Conservation (phyloP, 64 coral and sea anemone genomes). For the Trachythela sp. region DNA sequence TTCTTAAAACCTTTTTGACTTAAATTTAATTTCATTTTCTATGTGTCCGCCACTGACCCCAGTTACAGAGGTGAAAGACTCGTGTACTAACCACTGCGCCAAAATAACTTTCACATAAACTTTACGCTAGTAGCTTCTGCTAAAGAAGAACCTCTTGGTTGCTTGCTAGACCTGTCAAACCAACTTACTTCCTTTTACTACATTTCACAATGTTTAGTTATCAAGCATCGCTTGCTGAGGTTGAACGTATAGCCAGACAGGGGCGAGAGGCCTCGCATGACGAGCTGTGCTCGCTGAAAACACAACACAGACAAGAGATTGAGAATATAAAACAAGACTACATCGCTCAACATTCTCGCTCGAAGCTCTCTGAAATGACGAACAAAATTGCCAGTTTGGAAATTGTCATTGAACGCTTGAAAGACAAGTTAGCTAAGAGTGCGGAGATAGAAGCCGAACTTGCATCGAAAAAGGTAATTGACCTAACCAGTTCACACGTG, state of each 20-base stretch:
- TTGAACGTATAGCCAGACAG: conserved; percentile 66
- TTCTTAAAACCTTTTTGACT: too few species aligned
- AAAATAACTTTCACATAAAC: too few species aligned
- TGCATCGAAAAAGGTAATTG: conserved; percentile 66
- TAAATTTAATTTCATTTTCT: too few species aligned
- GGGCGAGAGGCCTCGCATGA: conserved; percentile 80
- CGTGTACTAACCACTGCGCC: too few species aligned
- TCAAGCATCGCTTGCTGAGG: conserved; percentile 82
- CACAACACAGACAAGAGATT: conserved; percentile 65
- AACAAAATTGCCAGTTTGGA: conserved; percentile 77
- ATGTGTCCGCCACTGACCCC: too few species aligned
- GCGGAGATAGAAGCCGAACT: conserved; percentile 48
- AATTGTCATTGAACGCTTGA: conserved; percentile 79
- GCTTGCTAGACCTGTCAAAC: too few species aligned
- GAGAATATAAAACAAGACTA: conserved; percentile 67
- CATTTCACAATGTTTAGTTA: not conserved
- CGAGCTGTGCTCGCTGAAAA: conserved; percentile 60
- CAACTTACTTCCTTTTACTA: not conserved
- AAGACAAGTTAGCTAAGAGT: conserved; percentile 61
- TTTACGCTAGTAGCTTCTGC: too few species aligned
- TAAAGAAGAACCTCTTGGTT: too few species aligned
- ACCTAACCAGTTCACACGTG: too few species aligned
- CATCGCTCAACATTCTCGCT: conserved; percentile 64
- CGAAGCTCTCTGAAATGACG: conserved; percentile 68
- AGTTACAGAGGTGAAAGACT: too few species aligned